phyloP scores from a whole-genome alignment of 2,113 vertebrate species.

The Pteropus alecto region DNA sequence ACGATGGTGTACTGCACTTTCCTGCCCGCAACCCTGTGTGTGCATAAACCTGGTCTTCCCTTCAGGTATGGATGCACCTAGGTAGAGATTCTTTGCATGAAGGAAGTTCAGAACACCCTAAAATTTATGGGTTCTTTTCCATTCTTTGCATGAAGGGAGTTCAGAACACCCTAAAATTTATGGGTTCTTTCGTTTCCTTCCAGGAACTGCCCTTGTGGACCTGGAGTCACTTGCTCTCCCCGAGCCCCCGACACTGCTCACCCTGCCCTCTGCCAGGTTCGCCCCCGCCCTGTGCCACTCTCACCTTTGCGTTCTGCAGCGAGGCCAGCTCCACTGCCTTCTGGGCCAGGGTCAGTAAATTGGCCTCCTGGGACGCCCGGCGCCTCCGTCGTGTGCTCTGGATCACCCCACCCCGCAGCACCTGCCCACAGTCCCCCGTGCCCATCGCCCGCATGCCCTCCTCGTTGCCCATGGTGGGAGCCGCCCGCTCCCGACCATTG shows the following conservation, averaged over 20 bases:
- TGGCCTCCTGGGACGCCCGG: constrained; percentile 94
- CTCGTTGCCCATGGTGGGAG: constrained; percentile 45
- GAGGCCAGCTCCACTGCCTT: constrained; percentile 97
- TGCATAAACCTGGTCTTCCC: neutral
- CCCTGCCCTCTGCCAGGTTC: neutral
- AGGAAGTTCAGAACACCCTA: neutral
- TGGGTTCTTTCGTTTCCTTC: neutral
- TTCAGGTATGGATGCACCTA: neutral
- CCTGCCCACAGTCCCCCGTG: constrained; percentile 83
- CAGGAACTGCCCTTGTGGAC: neutral
- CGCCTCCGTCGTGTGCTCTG: constrained; percentile 92
- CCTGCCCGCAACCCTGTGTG: neutral
- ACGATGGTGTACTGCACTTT: fast-evolving
- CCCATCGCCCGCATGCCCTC: constrained; percentile 71
- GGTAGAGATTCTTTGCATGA: neutral
- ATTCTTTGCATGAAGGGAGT: neutral
- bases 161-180: neutral
- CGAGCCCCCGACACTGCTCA: neutral
- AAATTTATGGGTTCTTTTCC: neutral
- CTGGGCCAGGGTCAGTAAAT: constrained; percentile 95
- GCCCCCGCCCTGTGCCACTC: neutral
- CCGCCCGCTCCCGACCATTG: constrained; percentile 81
- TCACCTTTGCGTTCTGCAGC: constrained; percentile 86
- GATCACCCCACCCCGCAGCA: constrained; percentile 91
- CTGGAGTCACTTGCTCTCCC: neutral